Percentiles rank a stretch among this genome's conserved stretches.
phyloP scores from a whole-genome alignment of 2,888 invertebrate species.

The Hemaris fuciformis region DNA sequence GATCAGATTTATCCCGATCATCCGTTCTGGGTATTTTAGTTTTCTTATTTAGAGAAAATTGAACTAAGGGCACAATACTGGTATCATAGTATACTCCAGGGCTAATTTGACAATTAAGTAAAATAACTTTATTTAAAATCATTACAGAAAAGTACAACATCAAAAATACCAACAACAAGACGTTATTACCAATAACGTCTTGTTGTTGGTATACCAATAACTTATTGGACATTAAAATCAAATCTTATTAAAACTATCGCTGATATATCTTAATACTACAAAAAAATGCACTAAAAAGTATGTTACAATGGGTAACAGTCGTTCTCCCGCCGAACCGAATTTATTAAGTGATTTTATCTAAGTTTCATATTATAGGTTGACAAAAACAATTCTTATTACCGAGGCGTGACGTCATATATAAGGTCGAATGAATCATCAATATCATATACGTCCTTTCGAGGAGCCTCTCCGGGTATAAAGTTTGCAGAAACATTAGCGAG shows the following conservation, averaged over 20 bases:
- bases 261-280: no score
- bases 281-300: no score
- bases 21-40: neutral
- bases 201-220: no score
- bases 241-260: no score
- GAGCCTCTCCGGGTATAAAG: slow-evolving; percentile 25
- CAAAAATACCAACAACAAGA: no score
- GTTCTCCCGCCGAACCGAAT: no score
- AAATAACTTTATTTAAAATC: no score
- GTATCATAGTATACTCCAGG: slow-evolving; percentile 45
- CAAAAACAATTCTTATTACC: slow-evolving; percentile 31
- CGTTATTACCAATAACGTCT: no score
- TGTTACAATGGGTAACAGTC: no score
- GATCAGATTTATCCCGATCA: neutral
- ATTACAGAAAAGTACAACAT: no score
- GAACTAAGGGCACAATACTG: slow-evolving; percentile 54
- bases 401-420: slow-evolving; percentile 57
- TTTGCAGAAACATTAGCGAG: slow-evolving; percentile 57
- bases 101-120: slow-evolving; percentile 23
- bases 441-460: slow-evolving; percentile 24
- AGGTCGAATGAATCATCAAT: slow-evolving; percentile 47
- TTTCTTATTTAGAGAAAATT: slow-evolving; percentile 45
- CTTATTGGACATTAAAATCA: no score
- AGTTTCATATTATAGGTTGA: neutral
- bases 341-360: no score